Evolutionary conservation across 2,888 invertebrate genomes (phyloP), one percentile per base, ranked within the genome.

Genomic region (Oxycera nigricornis): DNA sequence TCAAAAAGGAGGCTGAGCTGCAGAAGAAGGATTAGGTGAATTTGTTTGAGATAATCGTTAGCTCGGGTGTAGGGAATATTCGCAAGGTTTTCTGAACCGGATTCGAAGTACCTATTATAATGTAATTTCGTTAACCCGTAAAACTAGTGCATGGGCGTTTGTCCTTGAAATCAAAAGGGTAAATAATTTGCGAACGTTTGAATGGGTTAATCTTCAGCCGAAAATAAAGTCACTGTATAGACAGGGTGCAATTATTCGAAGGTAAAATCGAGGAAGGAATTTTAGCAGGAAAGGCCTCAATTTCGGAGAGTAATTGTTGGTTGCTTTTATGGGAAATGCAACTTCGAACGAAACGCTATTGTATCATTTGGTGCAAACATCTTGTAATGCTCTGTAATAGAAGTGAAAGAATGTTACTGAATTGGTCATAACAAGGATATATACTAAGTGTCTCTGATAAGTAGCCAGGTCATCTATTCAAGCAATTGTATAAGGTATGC

Each of bases 41-140:
- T 70, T 52, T 70, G 70, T 70, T 70, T 70, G 52, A 6, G 70
- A 70, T 70, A 52, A 70, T 70, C 70, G 70, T 70, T 70, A 70
- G 52, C 9, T 28, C 30, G 35, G 52, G n/a, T 31, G 17, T 9
- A 31, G 17, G 35, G 30, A 17, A 35, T 50, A 30, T 68, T 55
- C 0, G 70, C 30, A 52, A 70, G 35, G 4, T 31, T 52, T n/a
- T 35, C 65, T 41, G 22, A 22, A 41, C 65, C 2, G 31, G 24
- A 22, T 9, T 55, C 31, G 50, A 68, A 55, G 70, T 30, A n/a
- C n/a, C n/a, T n/a, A 70, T 70, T 52, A 55, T 70, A 70, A 70
- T 55, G 70, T 70, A 52, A 70, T 70, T 70, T 70, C 24, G 31
- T 35, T 70, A 1, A 52, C 46, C 55, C 39, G 70, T 70, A 70